phyloP scores from a whole-genome alignment of 2,888 invertebrate species.

The Eristalis tenax region DNA sequence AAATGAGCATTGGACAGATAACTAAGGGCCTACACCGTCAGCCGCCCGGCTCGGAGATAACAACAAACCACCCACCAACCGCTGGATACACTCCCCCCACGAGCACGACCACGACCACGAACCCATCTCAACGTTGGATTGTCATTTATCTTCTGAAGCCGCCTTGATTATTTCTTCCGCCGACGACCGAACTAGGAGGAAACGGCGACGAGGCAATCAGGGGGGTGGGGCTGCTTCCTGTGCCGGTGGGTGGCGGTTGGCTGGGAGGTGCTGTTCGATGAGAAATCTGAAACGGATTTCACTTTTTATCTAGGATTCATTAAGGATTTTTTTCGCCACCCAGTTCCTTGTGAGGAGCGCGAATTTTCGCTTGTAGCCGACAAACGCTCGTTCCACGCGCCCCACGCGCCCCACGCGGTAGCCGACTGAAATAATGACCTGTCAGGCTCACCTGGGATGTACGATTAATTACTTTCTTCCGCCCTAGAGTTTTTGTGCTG shows the following conservation, averaged over 20 bases:
- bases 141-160: constrained; percentile 68
- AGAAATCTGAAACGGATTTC: constrained; percentile 58
- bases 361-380: constrained; percentile 35
- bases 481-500: constrained; percentile 2
- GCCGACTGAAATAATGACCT: constrained; percentile 69
- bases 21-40: constrained; percentile 35
- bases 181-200: constrained; percentile 4
- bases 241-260: background rate
- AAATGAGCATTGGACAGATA: constrained; percentile 61
- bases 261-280: constrained; percentile 21
- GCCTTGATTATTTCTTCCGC: constrained; percentile 66
- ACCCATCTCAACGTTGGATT: constrained; percentile 58
- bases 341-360: constrained; percentile 43
- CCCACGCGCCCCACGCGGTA: background rate
- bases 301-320: constrained; percentile 62
- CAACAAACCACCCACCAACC: background rate
- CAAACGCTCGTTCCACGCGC: background rate
- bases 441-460: constrained; percentile 69
- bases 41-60: background rate
- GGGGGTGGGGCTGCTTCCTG: constrained; percentile 12
- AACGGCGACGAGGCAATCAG: constrained; percentile 1
- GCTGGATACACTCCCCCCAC: background rate
- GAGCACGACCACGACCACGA: background rate
- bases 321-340: constrained; percentile 40
- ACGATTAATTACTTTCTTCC: constrained; percentile 71